These are phyloP conservation scores for Strigamia maritima DNA, from an alignment of 2,888 invertebrate species.

Conservation along the genomic window DNA sequence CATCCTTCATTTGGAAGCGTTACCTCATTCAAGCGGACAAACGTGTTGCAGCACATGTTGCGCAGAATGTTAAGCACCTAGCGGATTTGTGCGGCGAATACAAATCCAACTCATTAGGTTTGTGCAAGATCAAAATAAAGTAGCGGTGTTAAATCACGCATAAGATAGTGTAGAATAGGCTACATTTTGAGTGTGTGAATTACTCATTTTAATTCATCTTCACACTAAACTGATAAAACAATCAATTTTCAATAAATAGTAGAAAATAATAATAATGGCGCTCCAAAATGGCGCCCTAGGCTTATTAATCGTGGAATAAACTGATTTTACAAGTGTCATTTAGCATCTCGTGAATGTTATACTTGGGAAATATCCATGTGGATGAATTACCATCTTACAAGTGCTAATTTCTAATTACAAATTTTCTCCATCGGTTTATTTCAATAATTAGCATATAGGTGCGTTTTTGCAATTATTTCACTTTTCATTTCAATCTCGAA, in stretches of 20 bases:
- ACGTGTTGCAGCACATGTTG: slow-evolving; percentile 26
- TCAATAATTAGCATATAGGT: too few relatives aligned
- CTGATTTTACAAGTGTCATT: too few relatives aligned
- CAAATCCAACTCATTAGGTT: slow-evolving; percentile 3
- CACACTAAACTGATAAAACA: too few relatives aligned
- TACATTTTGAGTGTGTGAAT: not conserved
- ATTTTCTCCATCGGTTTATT: too few relatives aligned
- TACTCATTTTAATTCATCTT: not conserved
- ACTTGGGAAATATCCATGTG: too few relatives aligned
- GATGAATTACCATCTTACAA: too few relatives aligned
- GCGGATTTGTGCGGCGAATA: not conserved
- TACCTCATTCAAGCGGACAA: not conserved
- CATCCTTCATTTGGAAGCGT: not conserved
- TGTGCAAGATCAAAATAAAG: not conserved
- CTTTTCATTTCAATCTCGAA: too few relatives aligned
- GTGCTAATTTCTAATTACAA: too few relatives aligned
- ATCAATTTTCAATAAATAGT: not conserved
- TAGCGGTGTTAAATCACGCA: not conserved
- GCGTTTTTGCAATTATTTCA: too few relatives aligned
- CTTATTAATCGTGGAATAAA: too few relatives aligned
- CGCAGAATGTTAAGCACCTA: slow-evolving; percentile 19
- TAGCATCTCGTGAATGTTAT: too few relatives aligned
- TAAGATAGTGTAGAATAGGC: not conserved
- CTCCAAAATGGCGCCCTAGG: too few relatives aligned
- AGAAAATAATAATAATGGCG: not conserved